Evolutionary conservation across 2,888 invertebrate genomes (phyloP).

Genomic region (Halocaridina rubra): DNA sequence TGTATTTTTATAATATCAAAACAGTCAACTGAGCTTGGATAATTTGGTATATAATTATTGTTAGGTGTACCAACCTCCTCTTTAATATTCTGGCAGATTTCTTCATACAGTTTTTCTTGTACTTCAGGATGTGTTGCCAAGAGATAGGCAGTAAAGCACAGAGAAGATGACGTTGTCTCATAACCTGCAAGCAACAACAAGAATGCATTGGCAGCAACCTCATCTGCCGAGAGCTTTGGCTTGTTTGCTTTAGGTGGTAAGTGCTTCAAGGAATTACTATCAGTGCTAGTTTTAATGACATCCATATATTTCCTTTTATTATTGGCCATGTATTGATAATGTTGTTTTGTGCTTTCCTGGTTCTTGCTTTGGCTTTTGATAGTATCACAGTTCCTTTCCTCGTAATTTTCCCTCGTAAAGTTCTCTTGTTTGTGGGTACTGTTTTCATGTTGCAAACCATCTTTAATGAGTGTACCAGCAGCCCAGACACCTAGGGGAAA

Average conservation of each 20-base stretch:
- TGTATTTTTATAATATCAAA: too few species aligned
- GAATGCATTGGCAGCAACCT: constrained; percentile 69
- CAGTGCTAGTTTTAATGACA: too few species aligned
- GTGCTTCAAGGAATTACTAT: not conserved
- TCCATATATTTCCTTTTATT: too few species aligned
- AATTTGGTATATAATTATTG: too few species aligned
- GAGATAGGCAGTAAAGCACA: constrained; percentile 68
- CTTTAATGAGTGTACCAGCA: too few species aligned
- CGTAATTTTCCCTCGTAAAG: not conserved
- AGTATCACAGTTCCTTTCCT: not conserved
- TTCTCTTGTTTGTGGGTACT: not conserved
- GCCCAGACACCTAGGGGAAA: too few species aligned
- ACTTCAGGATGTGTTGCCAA: constrained; percentile 62
- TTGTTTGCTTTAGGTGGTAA: not conserved
- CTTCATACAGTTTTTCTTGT: constrained; percentile 59
- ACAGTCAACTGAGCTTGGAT: too few species aligned
- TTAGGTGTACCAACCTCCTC: too few species aligned
- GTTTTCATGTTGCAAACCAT: too few species aligned
- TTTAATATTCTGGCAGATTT: constrained; percentile 37
- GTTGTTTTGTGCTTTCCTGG: too few species aligned
- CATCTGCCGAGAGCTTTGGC: constrained; percentile 65
- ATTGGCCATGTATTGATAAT: too few species aligned
- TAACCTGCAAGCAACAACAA: constrained; percentile 72
- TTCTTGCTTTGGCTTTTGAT: too few species aligned
- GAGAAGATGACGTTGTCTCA: constrained; percentile 71